A percentile compares a stretch with the other conserved stretches of the same genome.
phyloP scores from a whole-genome alignment of 2,888 invertebrate genomes.

The Hemicrepidius hirtus region DNA sequence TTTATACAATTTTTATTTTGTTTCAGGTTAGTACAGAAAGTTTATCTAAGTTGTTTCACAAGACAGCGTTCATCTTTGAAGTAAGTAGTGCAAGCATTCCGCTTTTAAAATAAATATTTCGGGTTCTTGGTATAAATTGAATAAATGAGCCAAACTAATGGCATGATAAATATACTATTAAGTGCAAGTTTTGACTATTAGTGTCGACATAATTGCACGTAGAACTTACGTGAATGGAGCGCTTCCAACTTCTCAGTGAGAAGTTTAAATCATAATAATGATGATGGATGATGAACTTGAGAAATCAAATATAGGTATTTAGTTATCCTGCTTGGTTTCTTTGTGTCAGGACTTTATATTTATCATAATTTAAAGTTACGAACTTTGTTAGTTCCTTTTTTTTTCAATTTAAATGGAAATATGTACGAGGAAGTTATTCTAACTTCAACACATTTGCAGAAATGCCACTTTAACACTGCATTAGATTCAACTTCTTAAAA shows the following conservation, averaged over 20 bases:
- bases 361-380: constrained; percentile 43
- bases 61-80: constrained; percentile 27
- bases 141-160: constrained; percentile 58
- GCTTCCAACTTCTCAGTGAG: constrained; percentile 62
- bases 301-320: constrained; percentile 53
- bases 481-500: too few species aligned
- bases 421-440: neutral
- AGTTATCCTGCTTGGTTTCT: constrained; percentile 35
- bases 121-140: constrained; percentile 44
- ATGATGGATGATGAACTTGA: constrained; percentile 65
- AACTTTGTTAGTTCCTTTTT: constrained; percentile 5
- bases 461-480: neutral
- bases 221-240: constrained; percentile 62
- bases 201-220: constrained; percentile 66
- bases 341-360: constrained; percentile 33
- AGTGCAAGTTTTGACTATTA: constrained; percentile 65
- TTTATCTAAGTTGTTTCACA: constrained; percentile 28
- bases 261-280: constrained; percentile 64
- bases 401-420: constrained; percentile 4
- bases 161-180: constrained; percentile 64
- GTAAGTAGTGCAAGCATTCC: constrained; percentile 46
- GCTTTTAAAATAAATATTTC: constrained; percentile 48
- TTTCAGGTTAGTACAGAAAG: constrained; percentile 46
- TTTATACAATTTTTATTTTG: constrained; percentile 32
- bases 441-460: neutral